Base-by-base conservation (phyloP, 2,888 invertebrate species). In the Trisateles emortualis region DNA sequence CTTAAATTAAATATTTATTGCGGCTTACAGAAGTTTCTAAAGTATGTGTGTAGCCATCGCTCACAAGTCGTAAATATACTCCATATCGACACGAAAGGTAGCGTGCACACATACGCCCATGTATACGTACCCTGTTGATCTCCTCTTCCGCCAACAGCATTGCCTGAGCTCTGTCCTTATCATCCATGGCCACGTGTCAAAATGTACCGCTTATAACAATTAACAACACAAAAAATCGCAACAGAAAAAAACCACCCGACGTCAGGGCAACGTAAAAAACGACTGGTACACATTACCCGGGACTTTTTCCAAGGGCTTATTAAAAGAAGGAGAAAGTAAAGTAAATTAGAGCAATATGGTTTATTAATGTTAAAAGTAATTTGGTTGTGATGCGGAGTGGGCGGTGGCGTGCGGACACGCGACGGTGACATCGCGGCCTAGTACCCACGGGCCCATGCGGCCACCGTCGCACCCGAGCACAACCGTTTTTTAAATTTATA, bases 311-410 rank as follows among this genome's bases (percentile, higher is more conserved):
- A 80, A 82, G 83, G 83, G 85, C 85, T 90, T 89, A 89, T 91
- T 91, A 91, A 90, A 91, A 88, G 88, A 88, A 90, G 80, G 81
- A 84, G 84, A 89, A 88, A 87, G 89, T 89, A 88, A 88, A 84
- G 83, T 77, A 90, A 92, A 91, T 91, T 92, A 92, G 86, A 90
- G 87, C 85, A 89, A 87, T 88, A 88, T 88, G 87, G 87, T 85
- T 88, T 91, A 88, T 91, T 91, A 92, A 91, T 89, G 90, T 88
- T 82, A 84, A 84, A 86, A 86, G 90, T 92, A 90, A 91, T 90
- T 90, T 89, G 72, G 81, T 84, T 86, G 77, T 74, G 82, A 83
- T 84, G 81, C 78, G 75, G 73, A 77, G 77, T 77, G 69, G 64
- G 69, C 74, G 74, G 80, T 86, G 68, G 83, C 87, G 87, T 84